Conservation (phyloP, 2,797 vertebrate genomes). For the Melanotaenia nigrans region DNA sequence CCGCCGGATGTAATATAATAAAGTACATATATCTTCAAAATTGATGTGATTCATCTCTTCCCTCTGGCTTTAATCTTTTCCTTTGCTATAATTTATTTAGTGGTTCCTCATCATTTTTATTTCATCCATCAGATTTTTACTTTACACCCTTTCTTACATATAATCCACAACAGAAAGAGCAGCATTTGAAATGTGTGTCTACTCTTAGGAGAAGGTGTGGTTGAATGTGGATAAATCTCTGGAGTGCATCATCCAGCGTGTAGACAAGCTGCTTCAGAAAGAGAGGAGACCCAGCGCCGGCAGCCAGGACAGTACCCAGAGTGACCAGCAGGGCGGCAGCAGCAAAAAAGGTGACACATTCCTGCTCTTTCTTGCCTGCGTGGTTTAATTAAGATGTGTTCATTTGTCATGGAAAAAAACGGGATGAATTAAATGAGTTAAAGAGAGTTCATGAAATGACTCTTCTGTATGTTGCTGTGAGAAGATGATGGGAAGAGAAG, state of each 20-base stretch:
- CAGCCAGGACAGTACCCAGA: slow-evolving; percentile 85
- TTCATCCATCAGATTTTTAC: not conserved
- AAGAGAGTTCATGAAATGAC: not conserved
- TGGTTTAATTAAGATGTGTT: not conserved
- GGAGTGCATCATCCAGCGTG: slow-evolving; percentile 97
- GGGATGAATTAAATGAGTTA: not conserved
- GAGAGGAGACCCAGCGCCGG: slow-evolving; percentile 85
- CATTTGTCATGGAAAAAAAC: not conserved
- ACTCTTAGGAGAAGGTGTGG: slow-evolving; percentile 94
- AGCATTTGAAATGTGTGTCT: not conserved
- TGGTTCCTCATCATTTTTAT: not conserved
- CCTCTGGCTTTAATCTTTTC: not conserved
- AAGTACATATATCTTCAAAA: slow-evolving; percentile 21
- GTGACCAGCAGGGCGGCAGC: slow-evolving; percentile 78
- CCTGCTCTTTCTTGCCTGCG: not conserved
- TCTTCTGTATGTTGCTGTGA: slow-evolving; percentile 36
- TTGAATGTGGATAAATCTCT: slow-evolving; percentile 97
- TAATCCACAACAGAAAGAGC: not conserved
- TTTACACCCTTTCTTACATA: not conserved
- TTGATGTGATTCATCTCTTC: slow-evolving; percentile 15
- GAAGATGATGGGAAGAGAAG: slow-evolving; percentile 89
- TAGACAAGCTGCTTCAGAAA: slow-evolving; percentile 96
- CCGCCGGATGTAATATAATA: slow-evolving; percentile 28
- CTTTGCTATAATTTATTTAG: not conserved
- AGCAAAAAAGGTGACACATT: slow-evolving; percentile 90